phyloP scores from a whole-genome alignment of 2,888 invertebrate genomes.

The Octodonta nipae region DNA sequence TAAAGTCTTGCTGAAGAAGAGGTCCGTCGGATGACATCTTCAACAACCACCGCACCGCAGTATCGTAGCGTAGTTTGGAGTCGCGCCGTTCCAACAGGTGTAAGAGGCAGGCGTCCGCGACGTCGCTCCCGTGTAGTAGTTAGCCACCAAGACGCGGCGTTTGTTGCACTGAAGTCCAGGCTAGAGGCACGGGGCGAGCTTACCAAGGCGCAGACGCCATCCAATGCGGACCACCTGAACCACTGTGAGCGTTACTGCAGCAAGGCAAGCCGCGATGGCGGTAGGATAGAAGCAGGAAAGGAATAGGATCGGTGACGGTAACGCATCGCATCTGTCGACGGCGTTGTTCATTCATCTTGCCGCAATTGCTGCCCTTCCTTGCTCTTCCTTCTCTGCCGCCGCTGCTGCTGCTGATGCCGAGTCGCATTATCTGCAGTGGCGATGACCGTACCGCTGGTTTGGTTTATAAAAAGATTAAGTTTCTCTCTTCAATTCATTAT shows the following conservation, averaged over 20 bases:
- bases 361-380: constrained; percentile 15
- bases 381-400: constrained; percentile 8
- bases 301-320: too few relatives aligned
- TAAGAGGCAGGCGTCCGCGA: constrained; percentile 12
- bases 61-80: too few relatives aligned
- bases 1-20: too few relatives aligned
- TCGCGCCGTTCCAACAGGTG: constrained; percentile 22
- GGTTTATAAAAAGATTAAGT: too few relatives aligned
- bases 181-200: constrained; percentile 14
- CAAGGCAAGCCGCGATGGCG: too few relatives aligned
- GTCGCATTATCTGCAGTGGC: too few relatives aligned
- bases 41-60: too few relatives aligned
- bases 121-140: constrained; percentile 13
- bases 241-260: constrained; percentile 26
- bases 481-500: too few relatives aligned
- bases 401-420: constrained; percentile 2
- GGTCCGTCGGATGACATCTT: too few relatives aligned
- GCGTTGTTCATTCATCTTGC: constrained; percentile 21
- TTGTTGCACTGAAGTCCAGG: constrained; percentile 23
- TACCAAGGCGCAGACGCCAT: constrained; percentile 26
- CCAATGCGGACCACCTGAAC: constrained; percentile 33
- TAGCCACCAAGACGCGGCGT: constrained; percentile 21
- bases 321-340: constrained; percentile 23
- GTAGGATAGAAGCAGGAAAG: too few relatives aligned
- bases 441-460: too few relatives aligned